Evolutionary conservation across 2,888 invertebrate genomes (phyloP), one percentile per base, ranked within the genome.

Genomic region (Plebejus melissa): DNA sequence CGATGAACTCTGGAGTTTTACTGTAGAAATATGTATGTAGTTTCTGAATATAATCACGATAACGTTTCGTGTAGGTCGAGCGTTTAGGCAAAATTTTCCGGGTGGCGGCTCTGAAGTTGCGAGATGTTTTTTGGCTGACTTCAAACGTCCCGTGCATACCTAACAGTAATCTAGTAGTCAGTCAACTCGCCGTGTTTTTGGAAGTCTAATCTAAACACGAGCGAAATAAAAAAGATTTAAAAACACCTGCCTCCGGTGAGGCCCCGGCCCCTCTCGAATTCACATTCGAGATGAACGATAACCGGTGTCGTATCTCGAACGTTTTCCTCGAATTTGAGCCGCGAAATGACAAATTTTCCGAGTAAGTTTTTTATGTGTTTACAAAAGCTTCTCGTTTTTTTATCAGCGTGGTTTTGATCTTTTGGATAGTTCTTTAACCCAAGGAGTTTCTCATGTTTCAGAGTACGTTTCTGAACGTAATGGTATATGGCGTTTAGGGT

Each of bases 171-270:
- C 80, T 80, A 83, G 80, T 82, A 80, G 82, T 83, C 80, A 76
- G 79, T 78, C 77, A 82, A 82, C 82, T 84, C 82, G 81, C 83
- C 84, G 81, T 80, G 79, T 86, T 86, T 88, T 79, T 82, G 83
- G 84, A 70, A 75, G 65, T 57, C 69, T 75, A 22, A 69, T 69
- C 54, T 75, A 16, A 69, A n/a, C 65, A 70, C 60, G 58, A 57
- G 36, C 41, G 71, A n/a, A 41, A 75, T 54, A 75, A 70, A 75
- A 75, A 70, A 70, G 71, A 22, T 22, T 57, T 57, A 58, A 71
- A 65, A 50, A 75, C 69, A 75, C 38, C 57, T 57, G 6, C 57
- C 28, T 71, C 57, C 28, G 70, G 75, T 75, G 69, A 50, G 57
- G 54, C 58, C 38, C 54, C 57, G 75, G n/a, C n/a, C n/a, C n/a